Percentiles rank a stretch among this genome's conserved stretches.
phyloP scores from a whole-genome alignment of 1,140 invertebrate species.

The Adelges cooleyi region DNA sequence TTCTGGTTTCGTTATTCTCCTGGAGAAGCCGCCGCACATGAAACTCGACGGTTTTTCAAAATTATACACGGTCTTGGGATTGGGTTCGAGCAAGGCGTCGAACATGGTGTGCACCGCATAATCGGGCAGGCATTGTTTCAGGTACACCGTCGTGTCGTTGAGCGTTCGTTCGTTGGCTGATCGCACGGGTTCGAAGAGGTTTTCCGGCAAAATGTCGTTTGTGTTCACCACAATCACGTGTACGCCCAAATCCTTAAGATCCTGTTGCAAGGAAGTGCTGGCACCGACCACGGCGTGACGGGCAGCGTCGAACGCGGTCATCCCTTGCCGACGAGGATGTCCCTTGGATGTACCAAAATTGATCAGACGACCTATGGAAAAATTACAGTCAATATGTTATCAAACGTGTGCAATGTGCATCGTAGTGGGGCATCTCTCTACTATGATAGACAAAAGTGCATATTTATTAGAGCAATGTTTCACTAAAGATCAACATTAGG shows the following conservation, averaged over 20 bases:
- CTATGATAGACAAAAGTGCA: no score
- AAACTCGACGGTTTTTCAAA: conserved; percentile 1
- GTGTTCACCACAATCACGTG: background rate
- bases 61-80: background rate
- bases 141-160: background rate
- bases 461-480: no score
- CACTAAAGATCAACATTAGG: no score
- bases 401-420: no score
- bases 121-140: background rate
- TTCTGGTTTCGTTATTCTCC: background rate
- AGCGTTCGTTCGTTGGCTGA: background rate
- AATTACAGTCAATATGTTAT: no score
- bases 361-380: background rate
- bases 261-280: background rate
- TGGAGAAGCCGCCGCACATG: background rate
- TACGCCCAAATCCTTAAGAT: background rate
- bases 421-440: no score
- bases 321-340: background rate
- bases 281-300: conserved; percentile 16
- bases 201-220: background rate
- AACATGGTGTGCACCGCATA: background rate
- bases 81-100: background rate
- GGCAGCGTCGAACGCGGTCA: conserved; percentile 12
- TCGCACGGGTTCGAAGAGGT: background rate
- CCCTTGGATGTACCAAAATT: conserved; percentile 1